Evolutionary conservation across 2,797 vertebrate species (phyloP).

Genomic region (Poecilia wingei): DNA sequence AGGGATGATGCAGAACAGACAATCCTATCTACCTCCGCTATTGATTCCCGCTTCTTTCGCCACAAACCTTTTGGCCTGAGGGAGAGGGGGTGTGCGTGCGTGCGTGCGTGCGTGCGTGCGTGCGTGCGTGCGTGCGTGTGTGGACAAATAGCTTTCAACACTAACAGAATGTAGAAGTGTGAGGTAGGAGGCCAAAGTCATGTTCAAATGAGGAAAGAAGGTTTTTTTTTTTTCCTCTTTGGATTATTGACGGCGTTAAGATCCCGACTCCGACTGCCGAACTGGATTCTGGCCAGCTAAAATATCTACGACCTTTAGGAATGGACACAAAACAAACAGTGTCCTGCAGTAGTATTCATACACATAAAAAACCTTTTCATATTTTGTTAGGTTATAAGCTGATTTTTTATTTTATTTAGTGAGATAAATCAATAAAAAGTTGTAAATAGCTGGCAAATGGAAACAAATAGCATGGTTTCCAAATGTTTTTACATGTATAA

Average conservation of each 20-base stretch:
- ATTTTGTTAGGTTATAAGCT: not conserved
- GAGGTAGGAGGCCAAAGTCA: slow-evolving; percentile 13
- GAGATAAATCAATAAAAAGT: not conserved
- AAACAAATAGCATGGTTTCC: not conserved
- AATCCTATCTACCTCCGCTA: slow-evolving; percentile 11
- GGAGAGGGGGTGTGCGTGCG: not conserved
- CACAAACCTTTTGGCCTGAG: slow-evolving; percentile 21
- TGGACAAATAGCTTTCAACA: slow-evolving; percentile 11
- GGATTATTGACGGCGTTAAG: slow-evolving; percentile 22
- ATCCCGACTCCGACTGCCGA: slow-evolving; percentile 5
- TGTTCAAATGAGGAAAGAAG: slow-evolving; percentile 20
- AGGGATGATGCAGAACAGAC: slow-evolving; percentile 12
- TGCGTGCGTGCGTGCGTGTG: not conserved
- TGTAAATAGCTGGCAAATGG: not conserved
- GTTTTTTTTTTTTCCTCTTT: slow-evolving; percentile 41
- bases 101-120: not conserved
- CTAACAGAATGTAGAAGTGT: slow-evolving; percentile 13
- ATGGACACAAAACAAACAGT: not conserved
- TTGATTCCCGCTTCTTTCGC: slow-evolving; percentile 9
- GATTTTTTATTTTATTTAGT: not conserved
- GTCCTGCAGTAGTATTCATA: not conserved
- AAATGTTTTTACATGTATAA: not conserved
- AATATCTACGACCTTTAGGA: not conserved
- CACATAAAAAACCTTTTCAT: not conserved
- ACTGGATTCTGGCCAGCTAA: not conserved